Percentiles rank a stretch among this genome's conserved stretches.
phyloP scores from a whole-genome alignment of 2,888 invertebrate genomes.

The Brachynemurus nebulosus region DNA sequence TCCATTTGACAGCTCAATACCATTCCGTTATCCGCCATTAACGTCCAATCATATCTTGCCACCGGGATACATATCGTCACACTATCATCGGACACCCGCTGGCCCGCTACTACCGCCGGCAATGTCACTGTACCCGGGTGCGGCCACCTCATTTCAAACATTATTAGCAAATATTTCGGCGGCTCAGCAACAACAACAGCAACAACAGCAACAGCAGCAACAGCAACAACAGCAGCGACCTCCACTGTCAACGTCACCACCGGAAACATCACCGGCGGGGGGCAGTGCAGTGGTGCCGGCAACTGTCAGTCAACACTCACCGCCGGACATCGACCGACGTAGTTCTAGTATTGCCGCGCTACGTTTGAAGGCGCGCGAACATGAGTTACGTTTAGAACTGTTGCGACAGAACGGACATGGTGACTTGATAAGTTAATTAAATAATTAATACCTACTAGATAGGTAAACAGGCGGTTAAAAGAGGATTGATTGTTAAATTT shows the following conservation, averaged over 20 bases:
- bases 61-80: constrained; percentile 40
- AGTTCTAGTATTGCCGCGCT: constrained; percentile 80
- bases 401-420: constrained; percentile 59
- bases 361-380: constrained; percentile 77
- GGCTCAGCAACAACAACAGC: constrained; percentile 36
- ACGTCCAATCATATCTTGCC: constrained; percentile 37
- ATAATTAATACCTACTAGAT: too few species aligned
- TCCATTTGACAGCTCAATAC: constrained; percentile 54
- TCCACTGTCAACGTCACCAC: constrained; percentile 34
- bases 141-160: constrained; percentile 64
- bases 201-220: constrained; percentile 12
- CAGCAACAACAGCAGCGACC: constrained; percentile 27
- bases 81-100: constrained; percentile 36
- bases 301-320: constrained; percentile 29
- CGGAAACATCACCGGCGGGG: constrained; percentile 34
- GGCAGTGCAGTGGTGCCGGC: constrained; percentile 39
- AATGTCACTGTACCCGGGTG: constrained; percentile 36
- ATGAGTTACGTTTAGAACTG: constrained; percentile 73
- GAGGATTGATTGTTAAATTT: background rate
- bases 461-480: background rate
- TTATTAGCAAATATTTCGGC: constrained; percentile 67
- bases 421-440: constrained; percentile 63
- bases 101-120: constrained; percentile 48
- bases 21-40: constrained; percentile 55
- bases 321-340: constrained; percentile 64